Evolutionary conservation across 2,888 invertebrate genomes (phyloP).

Genomic region (Brenthis hecate): DNA sequence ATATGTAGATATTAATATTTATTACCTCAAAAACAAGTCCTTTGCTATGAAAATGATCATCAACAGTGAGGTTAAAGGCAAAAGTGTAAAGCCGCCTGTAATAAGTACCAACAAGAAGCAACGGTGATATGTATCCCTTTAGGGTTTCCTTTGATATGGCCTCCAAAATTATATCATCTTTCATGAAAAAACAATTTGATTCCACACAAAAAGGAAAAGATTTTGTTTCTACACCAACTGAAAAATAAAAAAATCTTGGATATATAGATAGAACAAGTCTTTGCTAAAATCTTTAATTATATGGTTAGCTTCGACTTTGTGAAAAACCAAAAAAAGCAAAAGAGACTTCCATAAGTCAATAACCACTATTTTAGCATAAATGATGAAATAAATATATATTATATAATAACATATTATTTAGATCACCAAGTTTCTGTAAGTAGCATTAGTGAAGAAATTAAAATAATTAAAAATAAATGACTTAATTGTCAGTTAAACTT

Average conservation of each 20-base stretch:
- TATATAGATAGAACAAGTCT: neutral
- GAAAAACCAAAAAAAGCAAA: neutral
- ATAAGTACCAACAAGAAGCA: slow-evolving; percentile 69
- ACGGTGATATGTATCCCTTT: slow-evolving; percentile 58
- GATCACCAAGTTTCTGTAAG: neutral
- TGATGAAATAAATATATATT: no score
- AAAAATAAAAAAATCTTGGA: slow-evolving; percentile 40
- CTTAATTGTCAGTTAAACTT: slow-evolving; percentile 47
- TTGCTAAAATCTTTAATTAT: no score
- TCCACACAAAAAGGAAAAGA: slow-evolving; percentile 75
- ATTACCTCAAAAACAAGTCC: slow-evolving; percentile 75
- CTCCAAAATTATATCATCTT: slow-evolving; percentile 68
- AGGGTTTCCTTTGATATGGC: slow-evolving; percentile 74
- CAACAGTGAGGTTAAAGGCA: slow-evolving; percentile 62
- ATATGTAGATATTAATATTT: neutral
- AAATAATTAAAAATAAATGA: slow-evolving; percentile 10
- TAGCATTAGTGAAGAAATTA: no score
- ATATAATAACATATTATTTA: neutral
- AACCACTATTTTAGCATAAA: no score
- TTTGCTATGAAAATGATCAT: slow-evolving; percentile 64
- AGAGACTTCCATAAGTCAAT: no score
- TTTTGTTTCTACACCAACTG: slow-evolving; percentile 83
- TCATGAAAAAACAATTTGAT: slow-evolving; percentile 69
- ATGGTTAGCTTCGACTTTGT: no score
- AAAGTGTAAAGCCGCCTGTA: slow-evolving; percentile 70